These are phyloP conservation scores for Polyergus mexicanus DNA, from an alignment of 1,140 invertebrate genomes.

Conservation along the genomic window DNA sequence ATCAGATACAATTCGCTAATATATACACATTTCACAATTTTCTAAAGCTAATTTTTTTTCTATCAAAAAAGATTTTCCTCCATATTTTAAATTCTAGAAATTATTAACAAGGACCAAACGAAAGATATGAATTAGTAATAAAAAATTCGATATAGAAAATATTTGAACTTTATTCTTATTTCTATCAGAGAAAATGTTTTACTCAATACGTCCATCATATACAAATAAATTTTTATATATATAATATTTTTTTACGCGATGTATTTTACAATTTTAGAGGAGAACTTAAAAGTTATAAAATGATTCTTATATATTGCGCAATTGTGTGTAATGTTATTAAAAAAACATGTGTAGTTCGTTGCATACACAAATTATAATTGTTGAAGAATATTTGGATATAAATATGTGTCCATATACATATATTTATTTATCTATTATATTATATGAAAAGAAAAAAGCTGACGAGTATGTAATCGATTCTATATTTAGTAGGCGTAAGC, in stretches of 20 bases:
- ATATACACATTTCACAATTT: constrained; percentile 10
- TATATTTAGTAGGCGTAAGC: constrained; percentile 78
- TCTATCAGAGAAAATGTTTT: not conserved
- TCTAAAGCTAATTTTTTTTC: constrained; percentile 2
- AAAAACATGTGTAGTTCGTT: constrained; percentile 5
- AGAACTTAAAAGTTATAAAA: too few relatives aligned
- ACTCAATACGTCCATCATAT: not conserved
- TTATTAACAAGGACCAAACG: not conserved
- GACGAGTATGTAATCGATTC: not conserved
- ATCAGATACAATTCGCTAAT: constrained; percentile 5
- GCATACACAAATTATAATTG: not conserved
- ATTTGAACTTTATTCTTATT: not conserved
- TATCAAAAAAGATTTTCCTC: not conserved
- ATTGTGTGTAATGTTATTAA: not conserved
- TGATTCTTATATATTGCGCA: constrained; percentile 39
- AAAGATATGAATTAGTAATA: constrained; percentile 17
- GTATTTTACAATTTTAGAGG: too few relatives aligned
- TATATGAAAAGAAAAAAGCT: not conserved
- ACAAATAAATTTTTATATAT: not conserved
- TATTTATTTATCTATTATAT: not conserved
- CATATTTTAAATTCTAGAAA: constrained; percentile 20
- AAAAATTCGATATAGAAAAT: constrained; percentile 14
- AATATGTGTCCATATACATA: not conserved
- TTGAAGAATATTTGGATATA: not conserved
- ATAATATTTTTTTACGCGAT: too few relatives aligned